Evolutionary conservation across 1,140 invertebrate genomes (phyloP), one percentile per base, ranked within the genome.

Genomic region (Aphis craccivora): DNA sequence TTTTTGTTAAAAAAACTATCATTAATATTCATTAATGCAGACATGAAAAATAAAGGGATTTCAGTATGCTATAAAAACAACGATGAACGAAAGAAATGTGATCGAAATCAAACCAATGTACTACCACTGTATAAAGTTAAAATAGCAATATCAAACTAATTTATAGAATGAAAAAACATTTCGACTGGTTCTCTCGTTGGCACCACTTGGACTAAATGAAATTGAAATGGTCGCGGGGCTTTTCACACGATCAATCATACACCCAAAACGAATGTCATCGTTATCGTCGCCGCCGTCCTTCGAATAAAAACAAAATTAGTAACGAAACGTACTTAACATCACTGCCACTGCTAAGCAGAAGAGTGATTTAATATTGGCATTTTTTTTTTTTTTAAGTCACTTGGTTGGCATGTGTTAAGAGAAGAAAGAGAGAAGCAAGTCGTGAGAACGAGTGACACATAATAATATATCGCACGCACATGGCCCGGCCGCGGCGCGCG

Each of bases 221-320:
- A 60, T 60, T 37, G 23, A 60, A 90, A 90, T n/a, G 1, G 9
- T 89, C 22, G n/a, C 1, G 35, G 20, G 18, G 45, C 53, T 81
- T 83, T 92, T 92, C 90, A 92, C 90, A 92, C 90, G 60, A 92
- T 92, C 43, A 92, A 92, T 92, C 90, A 83, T 9, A 83, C 90
- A 76, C 67, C 76, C 45, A 83, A 48, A 92, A 81, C 45, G 18
- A 76, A 76, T 76, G 60, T 76, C n/a, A 76, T n/a, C 60, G 25
- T 60, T 40, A 30, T 76, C 23, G 23, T 23, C 55, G 11, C 25
- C 51, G 22, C 14, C 90, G 67, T 76, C 43, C 43, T 45, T 51
- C 67, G 90, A 83, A 67, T 51, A 83, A 51, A 76, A 92, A 92
- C 43, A 83, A 48, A 20, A 55, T n/a, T 88, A 48, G 45, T n/a